Base-by-base conservation (phyloP, 2,113 vertebrate species). In the Centropristis striata region DNA sequence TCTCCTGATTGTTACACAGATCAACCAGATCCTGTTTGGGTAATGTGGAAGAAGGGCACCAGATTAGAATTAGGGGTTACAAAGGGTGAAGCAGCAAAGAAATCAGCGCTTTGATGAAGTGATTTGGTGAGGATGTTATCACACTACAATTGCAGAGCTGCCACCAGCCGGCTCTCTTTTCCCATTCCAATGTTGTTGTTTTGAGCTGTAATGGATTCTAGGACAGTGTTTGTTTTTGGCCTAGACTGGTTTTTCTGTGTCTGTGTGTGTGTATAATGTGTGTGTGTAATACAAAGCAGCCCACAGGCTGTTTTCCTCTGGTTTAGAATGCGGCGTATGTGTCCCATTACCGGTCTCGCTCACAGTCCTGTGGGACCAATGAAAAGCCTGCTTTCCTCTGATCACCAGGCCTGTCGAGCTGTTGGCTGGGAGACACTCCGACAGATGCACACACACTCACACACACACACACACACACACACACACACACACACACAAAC, bases 281-380 rank as follows among this genome's bases (percentile, higher is more conserved):
- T 77, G 41, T 75, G 82, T 87, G 80, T 83, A 54, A 86, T 88
- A 78, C 85, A 78, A 51, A 78, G 53, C 75, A 83, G 85, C 88
- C 92, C 77, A 80, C 67, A 83, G 88, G 92, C 87, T 92, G 86
- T 92, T 91, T 92, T 92, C 80, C 71, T 85, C 61, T 87, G 74
- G 80, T 90, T 93, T 86, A 83, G 71, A 78, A 86, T 86, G 82
- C 61, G 25, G 63, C 80, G 85, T 89, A 85, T 90, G 85, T 85
- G 93, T 92, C 87, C 91, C 90, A 90, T 93, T 94, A 91, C 81
- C 79, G 32, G 85, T 82, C 85, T 91, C 70, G 21, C 80, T 77
- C 79, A 39, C 18, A 1, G 69, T 92, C 93, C 90, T 86, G 50
- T 44, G 91, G 91, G 93, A 92, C 87, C 78, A 87, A 91, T 93